Evolutionary conservation across 2,797 vertebrate species (phyloP), one percentile per base, ranked within the genome.

Genomic region (Tiaroga cobitis): DNA sequence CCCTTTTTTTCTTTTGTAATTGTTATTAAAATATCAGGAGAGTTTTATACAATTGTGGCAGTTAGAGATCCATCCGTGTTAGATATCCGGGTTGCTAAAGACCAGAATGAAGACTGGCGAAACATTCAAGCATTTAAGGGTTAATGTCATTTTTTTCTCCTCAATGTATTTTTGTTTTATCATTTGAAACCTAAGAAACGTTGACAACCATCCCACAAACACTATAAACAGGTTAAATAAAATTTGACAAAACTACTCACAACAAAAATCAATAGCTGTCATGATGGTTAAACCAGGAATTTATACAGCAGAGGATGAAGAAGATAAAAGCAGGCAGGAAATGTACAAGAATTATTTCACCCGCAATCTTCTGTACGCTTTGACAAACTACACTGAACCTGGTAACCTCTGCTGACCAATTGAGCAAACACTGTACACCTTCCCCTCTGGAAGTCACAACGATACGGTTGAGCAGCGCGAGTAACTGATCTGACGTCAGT

Each of bases 401-500:
- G 43, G 24, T 54, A 24, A 73, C 41, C 81, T 61, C n/a, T 15
- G 8, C n/a, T 29, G 37, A 43, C 51, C 56, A 61, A 43, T 61
- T 3, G 4, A 26, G 9, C 7, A 39, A 73, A 37, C 19, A 24
- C 37, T 16, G 15, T 34, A 59, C 37, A 79, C 61, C 46, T 51
- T 39, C 43, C 34, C 43, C 21, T 51, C 39, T 80, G 61, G 18
- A 51, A 69, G 67, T 80, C 79, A 67, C 43, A 49, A 51, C 8
- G 46, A 49, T 68, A n/a, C 1, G 49, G 67, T 29, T 41, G 80
- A 70, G 80, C 68, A 81, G 51, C 32, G 67, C 3, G 34, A 29
- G 32, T 26, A 29, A 72, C 81, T 83, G 81, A 75, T 83, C 70
- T 75, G 29, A 63, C 68, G 8, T 65, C 81, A 83, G 81, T 65